Percentiles rank a stretch among this genome's conserved stretches.
Conservation (phyloP, 1,140 invertebrate genomes). For the Hylyphantes graminicola region DNA sequence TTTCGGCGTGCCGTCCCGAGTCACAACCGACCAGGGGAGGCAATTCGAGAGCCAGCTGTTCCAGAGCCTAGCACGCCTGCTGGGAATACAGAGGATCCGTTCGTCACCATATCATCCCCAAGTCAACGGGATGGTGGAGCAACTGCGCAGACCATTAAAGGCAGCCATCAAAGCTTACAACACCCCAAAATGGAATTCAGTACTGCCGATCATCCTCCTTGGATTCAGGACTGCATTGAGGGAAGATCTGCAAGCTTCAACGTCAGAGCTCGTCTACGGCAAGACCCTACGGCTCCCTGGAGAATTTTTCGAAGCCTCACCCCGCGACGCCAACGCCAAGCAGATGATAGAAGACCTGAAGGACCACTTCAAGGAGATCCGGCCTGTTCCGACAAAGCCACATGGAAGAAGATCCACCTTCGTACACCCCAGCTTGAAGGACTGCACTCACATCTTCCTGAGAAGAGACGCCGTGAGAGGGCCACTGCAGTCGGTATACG, state of each 20-base stretch:
- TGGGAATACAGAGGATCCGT: not conserved
- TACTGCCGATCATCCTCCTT: constrained; percentile 1
- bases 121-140: not conserved
- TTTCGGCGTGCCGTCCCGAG: not conserved
- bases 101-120: constrained; percentile 19
- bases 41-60: constrained; percentile 35
- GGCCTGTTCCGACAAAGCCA: not conserved
- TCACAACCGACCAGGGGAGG: constrained; percentile 16
- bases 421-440: not conserved
- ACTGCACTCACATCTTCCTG: constrained; percentile 1
- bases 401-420: not conserved
- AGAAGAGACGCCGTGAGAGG: constrained; percentile 1
- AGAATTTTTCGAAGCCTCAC: constrained; percentile 2
- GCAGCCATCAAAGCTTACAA: not conserved
- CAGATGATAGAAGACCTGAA: constrained; percentile 7
- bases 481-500: constrained; percentile 18
- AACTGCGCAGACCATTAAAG: constrained; percentile 16
- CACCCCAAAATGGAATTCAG: not conserved
- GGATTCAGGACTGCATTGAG: not conserved
- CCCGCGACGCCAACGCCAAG: not conserved
- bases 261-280: constrained; percentile 1
- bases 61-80: not conserved
- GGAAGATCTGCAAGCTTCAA: constrained; percentile 5
- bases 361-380: not conserved
- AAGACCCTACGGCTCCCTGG: not conserved